Percentiles rank a stretch among this genome's conserved stretches.
phyloP scores from a whole-genome alignment of 2,113 vertebrate species.

The Pyxicephalus adspersus region DNA sequence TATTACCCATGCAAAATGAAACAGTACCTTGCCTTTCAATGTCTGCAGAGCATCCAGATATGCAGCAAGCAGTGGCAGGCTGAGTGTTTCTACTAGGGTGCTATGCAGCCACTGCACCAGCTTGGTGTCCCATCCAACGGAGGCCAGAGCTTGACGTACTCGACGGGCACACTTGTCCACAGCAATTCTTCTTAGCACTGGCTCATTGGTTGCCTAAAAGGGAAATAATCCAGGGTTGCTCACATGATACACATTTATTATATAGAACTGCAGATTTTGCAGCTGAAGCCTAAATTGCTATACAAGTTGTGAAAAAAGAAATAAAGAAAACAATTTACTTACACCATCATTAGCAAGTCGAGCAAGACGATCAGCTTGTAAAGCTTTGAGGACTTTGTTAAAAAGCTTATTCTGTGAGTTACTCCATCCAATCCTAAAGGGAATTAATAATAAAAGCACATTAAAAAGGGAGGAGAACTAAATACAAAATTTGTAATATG shows the following conservation, averaged over 20 bases:
- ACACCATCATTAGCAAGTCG: constrained; percentile 93
- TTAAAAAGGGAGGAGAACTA: background rate
- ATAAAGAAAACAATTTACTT: constrained; percentile 61
- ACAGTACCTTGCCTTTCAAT: constrained; percentile 90
- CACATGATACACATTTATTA: too few species aligned
- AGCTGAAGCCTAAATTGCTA: background rate
- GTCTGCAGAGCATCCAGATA: constrained; percentile 97
- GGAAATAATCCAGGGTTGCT: background rate
- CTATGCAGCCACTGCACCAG: constrained; percentile 95
- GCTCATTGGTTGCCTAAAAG: constrained; percentile 87
- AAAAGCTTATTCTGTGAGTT: constrained; percentile 94
- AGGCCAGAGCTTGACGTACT: constrained; percentile 90
- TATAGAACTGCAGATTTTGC: too few species aligned
- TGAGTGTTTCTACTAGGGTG: constrained; percentile 91
- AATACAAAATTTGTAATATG: background rate
- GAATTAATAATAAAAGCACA: background rate
- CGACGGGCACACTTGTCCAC: constrained; percentile 96
- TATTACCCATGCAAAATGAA: background rate
- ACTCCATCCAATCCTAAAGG: constrained; percentile 89
- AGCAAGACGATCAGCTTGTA: constrained; percentile 91
- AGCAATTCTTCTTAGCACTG: constrained; percentile 87
- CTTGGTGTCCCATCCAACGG: constrained; percentile 93
- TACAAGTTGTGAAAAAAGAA: background rate
- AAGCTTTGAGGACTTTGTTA: constrained; percentile 94
- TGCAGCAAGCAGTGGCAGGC: constrained; percentile 90